Evolutionary conservation across 2,113 vertebrate genomes (phyloP), one percentile per base, ranked within the genome.

Genomic region (Pitta sordida): DNA sequence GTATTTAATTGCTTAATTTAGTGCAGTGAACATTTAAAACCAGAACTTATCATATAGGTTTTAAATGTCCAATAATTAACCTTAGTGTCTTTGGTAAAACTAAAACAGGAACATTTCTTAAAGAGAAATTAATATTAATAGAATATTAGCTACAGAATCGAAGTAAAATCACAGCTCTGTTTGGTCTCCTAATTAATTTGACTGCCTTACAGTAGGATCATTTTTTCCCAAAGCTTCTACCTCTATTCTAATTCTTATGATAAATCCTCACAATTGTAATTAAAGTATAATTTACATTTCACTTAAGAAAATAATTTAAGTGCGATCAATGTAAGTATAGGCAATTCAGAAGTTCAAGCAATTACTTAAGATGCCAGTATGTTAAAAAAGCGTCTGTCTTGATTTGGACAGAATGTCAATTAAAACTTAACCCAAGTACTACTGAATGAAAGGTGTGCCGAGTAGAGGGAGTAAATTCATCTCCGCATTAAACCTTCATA

Each of bases 261-360:
- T 93, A 89, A 95, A 91, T 94, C 37, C 29, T 68, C 73, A 70
- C 70, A 83, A 94, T 80, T 88, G 63, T 62, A 92, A 90, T 96
- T 85, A 80, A 37, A 64, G 39, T 55, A 80, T 89, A 79, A 96
- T 93, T 87, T 94, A 89, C 58, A 85, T 94, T 95, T 83, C 65
- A 84, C 82, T 93, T 93, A 76, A 86, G 70, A 92, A 96, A 90
- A 87, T 94, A 13, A 74, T 92, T 96, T 94, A 89, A 96, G 44
- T 91, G n/a, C 2, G n/a, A 91, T 96, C 94, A 93, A 63, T 94
- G 58, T 76, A 94, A 89, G 62, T 49, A 70, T 46, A 83, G 69
- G 78, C 48, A 89, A 95, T 92, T 85, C 74, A 93, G 79, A 96
- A 84, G 30, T 78, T 73, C 46, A 63, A 76, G 77, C 82, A 86